These are phyloP conservation scores for Chaetodon trifascialis DNA, from an alignment of 2,113 vertebrate genomes.

Conservation along the genomic window DNA sequence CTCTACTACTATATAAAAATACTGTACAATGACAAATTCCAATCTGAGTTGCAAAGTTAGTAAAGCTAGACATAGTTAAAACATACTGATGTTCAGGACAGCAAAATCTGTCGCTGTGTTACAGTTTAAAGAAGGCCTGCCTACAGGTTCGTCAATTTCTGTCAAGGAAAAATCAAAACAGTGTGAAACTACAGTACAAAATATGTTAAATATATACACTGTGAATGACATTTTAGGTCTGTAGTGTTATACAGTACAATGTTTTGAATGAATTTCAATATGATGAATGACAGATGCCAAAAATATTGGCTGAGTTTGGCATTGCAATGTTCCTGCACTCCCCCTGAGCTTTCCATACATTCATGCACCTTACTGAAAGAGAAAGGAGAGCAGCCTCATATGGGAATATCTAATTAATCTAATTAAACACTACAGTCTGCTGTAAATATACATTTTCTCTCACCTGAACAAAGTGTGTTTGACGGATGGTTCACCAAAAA, in stretches of 20 bases:
- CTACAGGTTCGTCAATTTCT: conserved; percentile 2
- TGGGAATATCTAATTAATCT: conserved; percentile 49
- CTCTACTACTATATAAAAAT: too few relatives aligned
- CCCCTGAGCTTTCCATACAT: conserved; percentile 38
- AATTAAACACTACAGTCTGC: neutral
- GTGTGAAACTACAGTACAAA: neutral
- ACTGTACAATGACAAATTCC: too few relatives aligned
- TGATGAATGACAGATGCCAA: conserved; percentile 16
- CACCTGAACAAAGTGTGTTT: conserved; percentile 1
- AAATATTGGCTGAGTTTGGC: conserved; percentile 10
- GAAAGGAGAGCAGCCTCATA: conserved; percentile 23
- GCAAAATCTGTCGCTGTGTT: neutral
- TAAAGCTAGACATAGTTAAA: too few relatives aligned
- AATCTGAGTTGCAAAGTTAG: neutral
- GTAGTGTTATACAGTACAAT: conserved; percentile 14
- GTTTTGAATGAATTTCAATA: conserved; percentile 3
- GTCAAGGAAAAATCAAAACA: conserved; percentile 9
- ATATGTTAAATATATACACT: neutral
- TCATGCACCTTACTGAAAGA: conserved; percentile 47
- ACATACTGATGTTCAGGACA: neutral
- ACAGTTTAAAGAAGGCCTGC: neutral
- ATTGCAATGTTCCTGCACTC: conserved; percentile 31
- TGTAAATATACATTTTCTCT: conserved; percentile 32
- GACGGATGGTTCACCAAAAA: neutral
- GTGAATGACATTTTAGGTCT: neutral